phyloP scores from a whole-genome alignment of 2,888 invertebrate genomes.

The Notocelia uddmanniana region DNA sequence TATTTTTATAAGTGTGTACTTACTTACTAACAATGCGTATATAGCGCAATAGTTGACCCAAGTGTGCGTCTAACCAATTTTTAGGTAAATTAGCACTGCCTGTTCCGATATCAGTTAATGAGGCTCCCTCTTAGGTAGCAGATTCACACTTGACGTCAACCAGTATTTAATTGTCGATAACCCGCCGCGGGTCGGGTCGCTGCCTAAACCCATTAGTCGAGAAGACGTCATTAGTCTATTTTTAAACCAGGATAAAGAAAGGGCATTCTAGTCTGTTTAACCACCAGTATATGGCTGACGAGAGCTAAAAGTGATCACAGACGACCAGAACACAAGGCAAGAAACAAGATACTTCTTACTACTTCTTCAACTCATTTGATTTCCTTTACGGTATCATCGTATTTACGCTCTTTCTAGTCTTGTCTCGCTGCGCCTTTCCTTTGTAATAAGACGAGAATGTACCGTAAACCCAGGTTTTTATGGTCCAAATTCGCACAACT shows the following conservation, averaged over 20 bases:
- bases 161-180: slow-evolving; percentile 64
- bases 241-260: slow-evolving; percentile 26
- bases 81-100: background rate
- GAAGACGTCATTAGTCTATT: slow-evolving; percentile 42
- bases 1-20: too few relatives aligned
- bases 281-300: background rate
- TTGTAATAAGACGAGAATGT: too few relatives aligned
- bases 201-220: slow-evolving; percentile 39
- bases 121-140: slow-evolving; percentile 50
- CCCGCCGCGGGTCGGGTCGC: slow-evolving; percentile 56
- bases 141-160: slow-evolving; percentile 58
- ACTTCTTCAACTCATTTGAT: background rate
- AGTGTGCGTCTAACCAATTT: background rate
- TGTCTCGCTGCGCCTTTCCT: too few relatives aligned
- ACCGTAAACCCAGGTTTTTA: too few relatives aligned
- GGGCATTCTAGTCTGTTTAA: slow-evolving; percentile 10
- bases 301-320: too few relatives aligned
- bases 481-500: too few relatives aligned
- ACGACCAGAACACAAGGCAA: background rate
- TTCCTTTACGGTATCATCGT: background rate
- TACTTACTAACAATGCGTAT: too few relatives aligned
- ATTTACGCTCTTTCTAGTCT: background rate
- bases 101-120: slow-evolving; percentile 28
- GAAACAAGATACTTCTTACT: background rate
- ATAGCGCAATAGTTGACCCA: too few relatives aligned